A percentile compares a stretch with the other conserved stretches of the same genome.
phyloP scores from a whole-genome alignment of 30 jellyfish, hydroid and myxozoan genomes.

The Aurelia aurita region DNA sequence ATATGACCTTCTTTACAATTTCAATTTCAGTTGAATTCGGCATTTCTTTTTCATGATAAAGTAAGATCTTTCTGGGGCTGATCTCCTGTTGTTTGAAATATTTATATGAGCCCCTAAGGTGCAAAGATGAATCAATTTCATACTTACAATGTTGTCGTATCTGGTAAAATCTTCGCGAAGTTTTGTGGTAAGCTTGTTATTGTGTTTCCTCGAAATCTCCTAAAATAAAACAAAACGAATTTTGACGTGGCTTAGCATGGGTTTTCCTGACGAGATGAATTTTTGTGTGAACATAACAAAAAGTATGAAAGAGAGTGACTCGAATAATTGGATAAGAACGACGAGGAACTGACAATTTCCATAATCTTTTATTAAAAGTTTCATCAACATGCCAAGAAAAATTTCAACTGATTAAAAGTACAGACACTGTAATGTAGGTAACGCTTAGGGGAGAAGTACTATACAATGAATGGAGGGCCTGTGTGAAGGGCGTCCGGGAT shows the following conservation, averaged over 20 bases:
- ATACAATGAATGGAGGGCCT: no score
- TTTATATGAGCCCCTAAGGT: background rate
- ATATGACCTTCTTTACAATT: no score
- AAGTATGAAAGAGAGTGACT: background rate
- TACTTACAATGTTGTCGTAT: constrained; percentile 41
- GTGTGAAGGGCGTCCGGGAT: no score
- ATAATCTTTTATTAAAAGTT: background rate
- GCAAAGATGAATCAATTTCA: background rate
- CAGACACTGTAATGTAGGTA: no score
- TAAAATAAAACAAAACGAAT: constrained; percentile 34
- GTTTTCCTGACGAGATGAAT: background rate
- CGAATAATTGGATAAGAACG: background rate
- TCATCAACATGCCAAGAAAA: background rate
- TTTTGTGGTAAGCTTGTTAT: constrained; percentile 52
- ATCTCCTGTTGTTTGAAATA: background rate
- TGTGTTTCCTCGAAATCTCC: constrained; percentile 51
- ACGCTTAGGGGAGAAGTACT: no score
- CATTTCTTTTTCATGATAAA: no score
- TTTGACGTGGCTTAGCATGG: background rate
- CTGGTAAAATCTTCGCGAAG: constrained; percentile 46
- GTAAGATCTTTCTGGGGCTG: no score
- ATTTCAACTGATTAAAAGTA: no score
- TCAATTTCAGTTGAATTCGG: no score
- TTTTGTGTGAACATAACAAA: background rate
- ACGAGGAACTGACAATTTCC: constrained; percentile 1